Conservation (phyloP, 2,113 vertebrate species). For the Regulus satrapa region DNA sequence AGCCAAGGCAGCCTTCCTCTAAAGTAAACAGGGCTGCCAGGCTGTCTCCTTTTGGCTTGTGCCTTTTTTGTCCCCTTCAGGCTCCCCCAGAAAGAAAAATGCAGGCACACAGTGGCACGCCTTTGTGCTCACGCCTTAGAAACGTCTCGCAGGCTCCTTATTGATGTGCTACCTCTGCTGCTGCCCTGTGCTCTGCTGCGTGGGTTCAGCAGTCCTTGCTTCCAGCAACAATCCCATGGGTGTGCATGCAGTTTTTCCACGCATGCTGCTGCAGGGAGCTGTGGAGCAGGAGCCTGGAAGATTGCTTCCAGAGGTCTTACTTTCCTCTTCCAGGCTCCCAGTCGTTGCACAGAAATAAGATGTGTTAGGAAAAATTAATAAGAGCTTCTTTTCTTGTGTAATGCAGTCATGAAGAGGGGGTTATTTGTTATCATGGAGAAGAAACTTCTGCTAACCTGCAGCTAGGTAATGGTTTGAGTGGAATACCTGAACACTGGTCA, state of each 20-base stretch:
- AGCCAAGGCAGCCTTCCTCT: neutral
- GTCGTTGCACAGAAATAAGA: neutral
- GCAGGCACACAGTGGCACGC: fast-evolving
- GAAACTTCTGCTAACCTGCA: neutral
- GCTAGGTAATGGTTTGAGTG: neutral
- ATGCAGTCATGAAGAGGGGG: neutral
- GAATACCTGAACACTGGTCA: neutral
- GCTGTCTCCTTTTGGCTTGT: neutral
- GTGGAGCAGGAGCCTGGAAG: neutral
- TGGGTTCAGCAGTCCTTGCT: neutral
- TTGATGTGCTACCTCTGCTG: neutral
- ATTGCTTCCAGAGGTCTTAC: neutral
- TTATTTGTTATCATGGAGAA: neutral
- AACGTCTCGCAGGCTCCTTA: fast-evolving
- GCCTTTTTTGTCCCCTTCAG: neutral
- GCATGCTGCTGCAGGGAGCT: neutral
- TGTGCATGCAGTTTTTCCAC: neutral
- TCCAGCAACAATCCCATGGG: neutral
- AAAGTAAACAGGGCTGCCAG: neutral
- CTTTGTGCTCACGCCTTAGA: neutral
- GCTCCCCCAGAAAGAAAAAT: neutral
- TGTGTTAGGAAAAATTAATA: neutral
- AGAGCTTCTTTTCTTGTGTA: neutral
- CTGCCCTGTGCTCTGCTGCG: neutral
- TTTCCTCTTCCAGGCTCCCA: neutral